Evolutionary conservation across 2,797 vertebrate genomes (phyloP).

Genomic region (Manis pentadactyla): DNA sequence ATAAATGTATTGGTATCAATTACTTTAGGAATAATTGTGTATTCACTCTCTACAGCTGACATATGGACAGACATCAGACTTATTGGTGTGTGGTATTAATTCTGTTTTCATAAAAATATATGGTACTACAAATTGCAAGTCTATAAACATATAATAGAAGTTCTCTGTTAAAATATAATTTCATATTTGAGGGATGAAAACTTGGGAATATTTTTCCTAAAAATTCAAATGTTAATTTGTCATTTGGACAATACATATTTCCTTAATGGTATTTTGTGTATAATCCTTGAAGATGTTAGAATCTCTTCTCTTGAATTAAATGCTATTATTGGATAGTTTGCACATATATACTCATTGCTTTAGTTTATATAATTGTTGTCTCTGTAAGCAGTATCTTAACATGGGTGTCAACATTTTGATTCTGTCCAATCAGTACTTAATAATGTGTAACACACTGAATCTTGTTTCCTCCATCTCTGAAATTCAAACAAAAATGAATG

Average conservation of each 20-base stretch:
- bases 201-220: not conserved
- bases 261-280: not conserved
- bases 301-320: not conserved
- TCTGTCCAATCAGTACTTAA: not conserved
- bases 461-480: not conserved
- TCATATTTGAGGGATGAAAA: not conserved
- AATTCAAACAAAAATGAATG: not conserved
- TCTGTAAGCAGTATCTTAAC: not conserved
- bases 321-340: not conserved
- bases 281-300: not conserved
- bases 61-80: not conserved
- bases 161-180: not conserved
- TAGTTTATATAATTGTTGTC: not conserved
- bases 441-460: not conserved
- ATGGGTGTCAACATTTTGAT: not conserved
- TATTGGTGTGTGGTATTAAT: not conserved
- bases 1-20: not conserved
- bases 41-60: not conserved
- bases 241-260: not conserved
- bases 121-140: not conserved
- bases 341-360: not conserved
- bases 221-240: not conserved
- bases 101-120: not conserved
- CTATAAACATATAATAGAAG: not conserved
- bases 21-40: not conserved